Evolutionary conservation across 2,888 invertebrate species (phyloP), one percentile per base, ranked within the genome.

Genomic region (Pyralis farinalis): DNA sequence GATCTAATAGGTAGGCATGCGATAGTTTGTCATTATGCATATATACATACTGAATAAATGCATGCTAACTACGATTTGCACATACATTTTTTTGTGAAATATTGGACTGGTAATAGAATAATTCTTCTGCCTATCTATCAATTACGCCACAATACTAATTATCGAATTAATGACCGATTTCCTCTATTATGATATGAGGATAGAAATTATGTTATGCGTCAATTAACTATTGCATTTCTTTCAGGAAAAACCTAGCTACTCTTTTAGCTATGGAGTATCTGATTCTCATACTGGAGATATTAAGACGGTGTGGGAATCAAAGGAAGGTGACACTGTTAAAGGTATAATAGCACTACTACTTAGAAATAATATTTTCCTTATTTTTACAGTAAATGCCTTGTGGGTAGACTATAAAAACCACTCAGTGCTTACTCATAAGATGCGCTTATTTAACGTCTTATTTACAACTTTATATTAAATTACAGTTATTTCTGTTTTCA

Each of bases 181-280:
- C 32, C 44, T 43, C n/a, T 47, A 16, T 16, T 16, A 16, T 44
- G 48, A n/a, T n/a, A n/a, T n/a, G n/a, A n/a, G n/a, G n/a, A n/a
- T n/a, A n/a, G n/a, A n/a, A n/a, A n/a, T n/a, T n/a, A n/a, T n/a
- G n/a, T n/a, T n/a, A n/a, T n/a, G n/a, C n/a, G n/a, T n/a, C n/a
- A n/a, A n/a, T n/a, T n/a, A n/a, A n/a, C n/a, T n/a, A n/a, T n/a
- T n/a, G n/a, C n/a, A 68, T 67, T 57, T 39, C 54, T 86, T 81
- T 12, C 79, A 91, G 91, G 85, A 74, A 69, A 85, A 88, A 58
- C 83, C 90, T 43, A 89, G 88, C 50, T 92, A 92, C 71, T 90
- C 91, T 43, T 92, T 90, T 67, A 91, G 91, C 49, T 92, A 92
- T 59, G 92, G 91, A 38, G 92, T 92, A 9, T 84, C 91, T 51